Evolutionary conservation across 2,113 vertebrate genomes (phyloP).

Genomic region (Periophthalmus modestus): DNA sequence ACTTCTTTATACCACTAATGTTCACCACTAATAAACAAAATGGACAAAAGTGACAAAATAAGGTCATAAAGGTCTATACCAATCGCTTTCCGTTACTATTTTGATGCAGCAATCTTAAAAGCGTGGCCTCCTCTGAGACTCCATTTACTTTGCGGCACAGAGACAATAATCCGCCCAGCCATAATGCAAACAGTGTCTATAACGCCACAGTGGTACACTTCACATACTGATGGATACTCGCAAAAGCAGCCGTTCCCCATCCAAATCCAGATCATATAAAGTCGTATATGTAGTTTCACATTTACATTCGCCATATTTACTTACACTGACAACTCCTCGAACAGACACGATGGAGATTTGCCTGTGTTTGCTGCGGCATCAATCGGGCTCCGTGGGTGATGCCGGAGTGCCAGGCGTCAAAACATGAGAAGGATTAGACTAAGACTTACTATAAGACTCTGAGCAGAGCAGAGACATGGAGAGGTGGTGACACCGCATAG

Average conservation of each 20-base stretch:
- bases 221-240: not conserved
- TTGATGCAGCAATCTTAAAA: not conserved
- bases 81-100: too few species aligned
- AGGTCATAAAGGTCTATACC: too few species aligned
- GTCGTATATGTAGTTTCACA: not conserved
- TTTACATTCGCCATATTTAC: not conserved
- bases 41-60: too few species aligned
- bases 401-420: constrained; percentile 63
- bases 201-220: not conserved
- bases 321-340: not conserved
- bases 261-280: not conserved
- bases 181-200: not conserved
- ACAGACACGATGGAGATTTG: constrained; percentile 4
- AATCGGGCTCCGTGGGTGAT: constrained; percentile 47
- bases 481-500: constrained; percentile 38
- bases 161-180: not conserved
- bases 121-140: not conserved
- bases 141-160: not conserved
- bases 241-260: not conserved
- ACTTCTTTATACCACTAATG: too few species aligned
- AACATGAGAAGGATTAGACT: constrained; percentile 68
- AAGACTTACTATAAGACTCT: constrained; percentile 50
- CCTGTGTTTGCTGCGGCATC: constrained; percentile 22
- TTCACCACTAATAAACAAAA: too few species aligned
- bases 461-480: constrained; percentile 32